Evolutionary conservation across 2,113 vertebrate species (phyloP), one percentile per base, ranked within the genome.

Genomic region (Glaucidium brasilianum): DNA sequence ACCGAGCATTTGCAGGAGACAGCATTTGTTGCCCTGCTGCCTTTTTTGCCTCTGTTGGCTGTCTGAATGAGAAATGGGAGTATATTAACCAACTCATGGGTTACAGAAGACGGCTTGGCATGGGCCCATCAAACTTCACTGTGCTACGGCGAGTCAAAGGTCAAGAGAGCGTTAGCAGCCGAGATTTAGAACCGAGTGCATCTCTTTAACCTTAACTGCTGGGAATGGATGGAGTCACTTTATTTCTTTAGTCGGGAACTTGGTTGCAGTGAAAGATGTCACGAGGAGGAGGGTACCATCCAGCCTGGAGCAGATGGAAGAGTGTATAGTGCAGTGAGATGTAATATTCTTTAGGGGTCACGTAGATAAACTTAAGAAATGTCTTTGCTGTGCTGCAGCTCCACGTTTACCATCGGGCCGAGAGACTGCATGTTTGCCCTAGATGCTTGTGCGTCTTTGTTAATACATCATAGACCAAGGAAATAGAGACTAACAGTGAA

Each of bases 41-140:
- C 98, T 98, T 98, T 96, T 96, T 86, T 96, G 83, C 98, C 98
- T 98, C 97, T 98, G 97, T 97, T 97, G 98, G 98, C 98, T 98
- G 98, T 99, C 98, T 98, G 98, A 98, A 98, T 99, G 98, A 99
- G 98, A 97, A 98, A 99, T 99, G 98, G 98, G 94, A 98, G 97
- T 96, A 94, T 98, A 98, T 98, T 99, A 99, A 98, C 97, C 93
- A 98, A 97, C 97, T 97, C 98, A 98, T 94, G 97, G 98, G 98
- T 97, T 97, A 97, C 95, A 96, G 96, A 95, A 93, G 90, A 94
- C 89, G 81, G 88, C 93, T 98, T 98, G 98, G 97, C 98, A 97
- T 90, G 91, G 97, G 91, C 98, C 96, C 97, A 93, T 98, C 98
- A 96, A 98, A 98, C 94, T 97, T 98, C 94, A 14, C 83, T 34